phyloP scores from a whole-genome alignment of 2,888 invertebrate genomes.

The Ypsolopha sequella region DNA sequence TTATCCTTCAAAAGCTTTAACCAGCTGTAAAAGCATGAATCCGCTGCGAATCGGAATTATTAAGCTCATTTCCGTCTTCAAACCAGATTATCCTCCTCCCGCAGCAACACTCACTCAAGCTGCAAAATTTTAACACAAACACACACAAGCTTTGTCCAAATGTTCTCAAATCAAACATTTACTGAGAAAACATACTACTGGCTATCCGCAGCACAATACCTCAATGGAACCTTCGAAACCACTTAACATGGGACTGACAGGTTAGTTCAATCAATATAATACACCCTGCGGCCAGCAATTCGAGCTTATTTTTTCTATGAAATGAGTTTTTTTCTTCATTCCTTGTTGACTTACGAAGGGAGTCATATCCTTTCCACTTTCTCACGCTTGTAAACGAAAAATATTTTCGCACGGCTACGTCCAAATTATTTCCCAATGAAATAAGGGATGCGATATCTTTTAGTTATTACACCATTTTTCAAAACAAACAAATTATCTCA shows the following conservation, averaged over 20 bases:
- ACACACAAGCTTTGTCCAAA: slow-evolving; percentile 47
- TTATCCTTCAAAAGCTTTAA: background rate
- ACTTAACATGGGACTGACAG: slow-evolving; percentile 71
- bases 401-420: slow-evolving; percentile 20
- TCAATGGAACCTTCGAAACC: slow-evolving; percentile 57
- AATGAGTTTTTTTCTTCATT: slow-evolving; percentile 27
- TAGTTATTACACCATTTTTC: too few relatives aligned
- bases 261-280: slow-evolving; percentile 68
- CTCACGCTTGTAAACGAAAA: slow-evolving; percentile 42
- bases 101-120: slow-evolving; percentile 16
- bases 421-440: background rate
- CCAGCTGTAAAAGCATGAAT: background rate
- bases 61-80: background rate
- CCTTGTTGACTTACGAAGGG: slow-evolving; percentile 21
- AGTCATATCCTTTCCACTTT: slow-evolving; percentile 39
- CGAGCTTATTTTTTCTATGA: slow-evolving; percentile 46
- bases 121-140: slow-evolving; percentile 41
- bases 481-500: too few relatives aligned
- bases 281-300: slow-evolving; percentile 55
- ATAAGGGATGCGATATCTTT: too few relatives aligned
- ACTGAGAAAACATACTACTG: slow-evolving; percentile 65
- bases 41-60: too few relatives aligned
- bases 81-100: slow-evolving; percentile 2
- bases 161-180: slow-evolving; percentile 63
- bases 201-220: slow-evolving; percentile 55